Evolutionary conservation across 2,113 vertebrate species (phyloP).

Genomic region (Rana temporaria): DNA sequence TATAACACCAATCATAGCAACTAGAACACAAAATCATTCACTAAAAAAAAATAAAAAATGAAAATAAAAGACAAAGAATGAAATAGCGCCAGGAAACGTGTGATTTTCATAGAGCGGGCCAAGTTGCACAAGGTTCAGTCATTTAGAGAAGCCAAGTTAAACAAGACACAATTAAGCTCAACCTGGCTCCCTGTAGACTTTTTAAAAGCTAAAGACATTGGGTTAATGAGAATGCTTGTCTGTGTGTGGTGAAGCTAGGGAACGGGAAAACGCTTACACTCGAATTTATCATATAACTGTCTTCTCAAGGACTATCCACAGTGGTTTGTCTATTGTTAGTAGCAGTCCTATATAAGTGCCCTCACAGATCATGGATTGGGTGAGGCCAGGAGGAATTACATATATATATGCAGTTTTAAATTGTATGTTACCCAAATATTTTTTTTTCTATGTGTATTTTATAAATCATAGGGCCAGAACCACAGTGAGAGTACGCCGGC

Average conservation of each 20-base stretch:
- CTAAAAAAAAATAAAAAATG: neutral
- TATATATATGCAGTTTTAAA: no score
- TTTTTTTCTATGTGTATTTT: no score
- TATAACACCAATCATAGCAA: conserved; percentile 8
- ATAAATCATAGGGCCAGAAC: no score
- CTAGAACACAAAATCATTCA: conserved; percentile 32
- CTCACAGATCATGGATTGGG: neutral
- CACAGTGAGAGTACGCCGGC: no score
- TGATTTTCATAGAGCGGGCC: conserved; percentile 25
- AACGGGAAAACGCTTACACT: conserved; percentile 9
- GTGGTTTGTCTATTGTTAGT: neutral
- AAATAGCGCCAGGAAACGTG: conserved; percentile 32
- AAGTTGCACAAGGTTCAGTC: conserved; percentile 26
- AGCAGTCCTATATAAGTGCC: no score
- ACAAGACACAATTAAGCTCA: conserved; percentile 50
- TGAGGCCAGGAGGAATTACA: neutral
- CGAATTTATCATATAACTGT: neutral
- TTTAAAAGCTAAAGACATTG: conserved; percentile 22
- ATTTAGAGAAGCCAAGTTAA: conserved; percentile 41
- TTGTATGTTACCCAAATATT: no score
- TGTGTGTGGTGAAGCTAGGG: conserved; percentile 38
- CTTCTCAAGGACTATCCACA: neutral
- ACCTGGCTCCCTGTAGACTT: conserved; percentile 37
- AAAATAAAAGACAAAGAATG: conserved; percentile 31
- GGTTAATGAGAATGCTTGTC: conserved; percentile 37